phyloP scores from a whole-genome alignment of 2,888 invertebrate genomes.

The Sturmia bella region DNA sequence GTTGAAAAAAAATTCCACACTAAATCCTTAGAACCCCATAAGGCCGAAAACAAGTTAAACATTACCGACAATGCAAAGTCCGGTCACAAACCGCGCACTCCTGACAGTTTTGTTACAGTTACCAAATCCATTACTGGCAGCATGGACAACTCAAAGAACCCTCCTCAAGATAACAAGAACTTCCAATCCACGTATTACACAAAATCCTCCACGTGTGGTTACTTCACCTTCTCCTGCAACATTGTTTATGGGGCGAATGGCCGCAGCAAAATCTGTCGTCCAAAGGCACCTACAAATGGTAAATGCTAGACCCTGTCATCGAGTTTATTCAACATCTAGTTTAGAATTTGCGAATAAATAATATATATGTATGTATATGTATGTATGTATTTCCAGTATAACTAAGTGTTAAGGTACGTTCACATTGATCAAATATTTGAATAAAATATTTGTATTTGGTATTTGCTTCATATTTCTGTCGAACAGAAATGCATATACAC shows the following conservation, averaged over 20 bases:
- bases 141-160: conserved; percentile 84
- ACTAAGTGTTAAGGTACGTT: conserved; percentile 20
- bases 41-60: conserved; percentile 74
- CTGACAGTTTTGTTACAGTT: conserved; percentile 88
- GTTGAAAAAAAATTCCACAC: conserved; percentile 81
- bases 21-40: conserved; percentile 78
- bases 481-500: too few species aligned
- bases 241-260: conserved; percentile 90
- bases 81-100: conserved; percentile 80
- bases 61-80: conserved; percentile 75
- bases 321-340: conserved; percentile 43
- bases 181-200: conserved; percentile 91
- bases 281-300: conserved; percentile 89
- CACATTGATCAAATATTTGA: too few species aligned
- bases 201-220: conserved; percentile 93
- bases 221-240: conserved; percentile 92
- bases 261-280: conserved; percentile 90
- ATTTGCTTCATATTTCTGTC: too few species aligned
- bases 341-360: conserved; percentile 35
- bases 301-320: conserved; percentile 82
- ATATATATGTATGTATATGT: neutral
- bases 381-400: conserved; percentile 14
- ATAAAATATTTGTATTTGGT: too few species aligned
- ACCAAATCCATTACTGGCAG: conserved; percentile 91
- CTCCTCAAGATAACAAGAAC: conserved; percentile 86